Base-by-base conservation (phyloP, 2,888 invertebrate genomes). In the Dexiosoma caninum region DNA sequence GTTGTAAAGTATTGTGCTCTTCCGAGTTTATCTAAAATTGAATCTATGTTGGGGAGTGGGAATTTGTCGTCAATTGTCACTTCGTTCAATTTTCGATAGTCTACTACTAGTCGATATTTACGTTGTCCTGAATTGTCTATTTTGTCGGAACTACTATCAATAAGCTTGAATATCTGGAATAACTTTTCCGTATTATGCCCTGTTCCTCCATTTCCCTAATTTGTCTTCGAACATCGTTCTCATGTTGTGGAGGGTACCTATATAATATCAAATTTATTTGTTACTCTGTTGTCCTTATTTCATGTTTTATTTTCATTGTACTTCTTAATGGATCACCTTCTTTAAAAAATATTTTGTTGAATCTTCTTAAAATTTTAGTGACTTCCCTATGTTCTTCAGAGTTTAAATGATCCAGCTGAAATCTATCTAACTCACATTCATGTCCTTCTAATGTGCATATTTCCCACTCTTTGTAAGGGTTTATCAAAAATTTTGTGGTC, bases 201-300 rank as follows among this genome's bases (percentile, higher is more conserved):
- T 67, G 72, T 27, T 51, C 35, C 32, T 67, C 60, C 66, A 81
- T 81, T 62, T 76, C 44, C 21, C 27, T 71, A 30, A 72, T 72
- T 62, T 72, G 53, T 30, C 12, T 30, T 16, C 57, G n/a, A n/a
- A n/a, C n/a, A n/a, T n/a, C n/a, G n/a, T n/a, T n/a, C n/a, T n/a
- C n/a, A n/a, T n/a, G n/a, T n/a, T n/a, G n/a, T n/a, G n/a, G n/a
- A n/a, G n/a, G n/a, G n/a, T n/a, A n/a, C n/a, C n/a, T n/a, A n/a
- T n/a, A n/a, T n/a, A n/a, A n/a, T n/a, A n/a, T n/a, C n/a, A n/a
- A n/a, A n/a, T n/a, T n/a, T n/a, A n/a, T 71, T 16, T 80, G 60
- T 35, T 76, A 23, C 1, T 67, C 9, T 2, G 66, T n/a, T n/a
- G n/a, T n/a, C n/a, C n/a, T n/a, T n/a, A n/a, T n/a, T n/a, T n/a